Evolutionary conservation across 2,797 vertebrate genomes (phyloP), one percentile per base, ranked within the genome.

Genomic region (Syngnathus acus): DNA sequence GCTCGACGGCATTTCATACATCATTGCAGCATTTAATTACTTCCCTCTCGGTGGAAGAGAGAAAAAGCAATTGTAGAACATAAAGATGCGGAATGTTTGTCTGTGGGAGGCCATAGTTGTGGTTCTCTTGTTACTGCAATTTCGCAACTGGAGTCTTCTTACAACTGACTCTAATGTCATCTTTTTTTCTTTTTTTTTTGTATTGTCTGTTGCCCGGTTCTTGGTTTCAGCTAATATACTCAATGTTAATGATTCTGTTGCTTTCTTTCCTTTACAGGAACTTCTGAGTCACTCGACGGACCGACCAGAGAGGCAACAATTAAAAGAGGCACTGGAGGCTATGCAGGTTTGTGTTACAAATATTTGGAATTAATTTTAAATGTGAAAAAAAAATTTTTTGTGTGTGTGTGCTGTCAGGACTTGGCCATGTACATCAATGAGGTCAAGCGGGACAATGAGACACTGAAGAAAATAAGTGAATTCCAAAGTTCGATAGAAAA

Each of bases 341-440:
- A 99, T 99, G 97, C 95, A 99, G 97, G 97, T 98, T 14, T 23
- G 79, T 75, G 39, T 68, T 62, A 3, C 26, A 55, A 21, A 39
- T 65, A 16, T 45, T 53, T 48, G 1, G 0, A 8, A 26, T 57
- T 21, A 1, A 50, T 45, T 57, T 57, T 21, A 2, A 43, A 14
- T 45, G 13, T 26, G 26, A n/a, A n/a, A n/a, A n/a, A 37, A 6
- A 48, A 43, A 47, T 47, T 17, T 64, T 37, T 48, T 64, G 4
- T 53, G 19, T n/a, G 9, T 58, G 58, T 37, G 37, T 61, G 16
- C 72, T 82, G 60, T 2, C 67, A 99, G 97, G 97, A 99, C 85
- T 83, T 99, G 89, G 95, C 97, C n/a, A 97, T 99, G 96, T 98
- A 98, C 83, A 98, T 99, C 82, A 99, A 99, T 0, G 97, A 99